Base-by-base conservation (phyloP, 2,888 invertebrate genomes). In the Horisme vitalbata region DNA sequence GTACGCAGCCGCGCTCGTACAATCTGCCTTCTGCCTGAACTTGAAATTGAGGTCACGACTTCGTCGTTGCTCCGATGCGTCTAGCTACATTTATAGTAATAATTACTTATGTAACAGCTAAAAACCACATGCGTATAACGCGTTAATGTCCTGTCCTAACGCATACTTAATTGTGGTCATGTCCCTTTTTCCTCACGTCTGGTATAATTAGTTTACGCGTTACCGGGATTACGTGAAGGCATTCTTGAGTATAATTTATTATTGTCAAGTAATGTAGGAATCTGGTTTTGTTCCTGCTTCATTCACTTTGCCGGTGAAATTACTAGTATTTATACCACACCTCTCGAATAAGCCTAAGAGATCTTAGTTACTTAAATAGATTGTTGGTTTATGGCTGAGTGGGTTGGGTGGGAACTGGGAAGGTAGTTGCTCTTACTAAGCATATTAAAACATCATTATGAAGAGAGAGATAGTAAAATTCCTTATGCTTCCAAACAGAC, bases 41-140 rank as follows among this genome's bases (percentile, higher is more conserved):
- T 56, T 56, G 53, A 48, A 34, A 44, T 43, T 38, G 37, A 54
- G 55, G 55, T 58, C 58, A 59, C 38, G 55, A 48, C 27, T 51
- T 12, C 23, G 46, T 45, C 46, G 35, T 50, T 28, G 36, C 39
- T 43, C 34, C 15, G 33, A 35, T 35, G 15, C 30, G 26, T 35
- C n/a, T 27, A 9, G 4, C 18, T 18, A n/a, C 23, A 21, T 35
- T 34, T 13, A 6, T 35, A 30, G 18, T 8, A 37, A 21, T 28
- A 2, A n/a, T 21, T 26, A n/a, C 14, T 39, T 36, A 44, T 36
- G 28, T 45, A 41, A 50, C 30, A 20, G 27, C 28, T 31, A 28
- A 27, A 11, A 9, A 8, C 8, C 12, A n/a, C 4, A 31, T 34
- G 15, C 33, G 27, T 14, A 27, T 15, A 39, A 12, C 10, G 7